Evolutionary conservation across 2,113 vertebrate species (phyloP), one percentile per base, ranked within the genome.

Genomic region (Hydrochoerus hydrochaeris): DNA sequence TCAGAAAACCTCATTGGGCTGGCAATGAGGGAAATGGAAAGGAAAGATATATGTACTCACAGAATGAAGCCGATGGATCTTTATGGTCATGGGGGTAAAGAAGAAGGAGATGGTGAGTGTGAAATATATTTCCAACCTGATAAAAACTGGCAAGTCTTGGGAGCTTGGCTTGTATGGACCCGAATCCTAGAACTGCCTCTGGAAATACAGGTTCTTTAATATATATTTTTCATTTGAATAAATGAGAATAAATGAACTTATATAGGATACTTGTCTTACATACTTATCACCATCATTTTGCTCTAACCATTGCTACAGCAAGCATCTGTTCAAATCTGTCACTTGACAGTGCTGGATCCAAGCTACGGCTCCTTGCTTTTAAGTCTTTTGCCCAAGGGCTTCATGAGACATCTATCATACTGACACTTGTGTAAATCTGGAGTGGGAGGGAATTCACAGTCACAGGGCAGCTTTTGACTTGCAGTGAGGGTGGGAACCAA

Each of bases 161-260:
- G 44, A 41, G 13, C 19, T 67, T 92, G 49, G 16, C 60, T 90
- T 87, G 13, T 89, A 75, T 71, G 58, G 67, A 80, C 77, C 26
- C 19, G 73, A 28, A 73, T 77, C 46, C 60, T 65, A 69, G 52
- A 95, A 84, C 44, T 84, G 35, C n/a, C 30, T 82, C 60, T 93
- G 77, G 54, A 52, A 75, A 65, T 17, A 65, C 16, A 73, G 11
- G 30, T 63, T 83, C 65, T 26, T 87, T 57, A 69, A 62, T 41
- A 71, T 22, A 20, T 28, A 88, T 71, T 54, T 94, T 96, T 91
- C 63, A 58, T 87, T 67, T 88, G 77, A 91, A 60, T 81, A 49
- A 54, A 54, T 16, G 52, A 54, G 77, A 91, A 60, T 81, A 49
- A 54, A 54, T 16, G 52, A 54, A 92, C 77, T 85, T 77, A 19